Percentiles rank a stretch among this genome's conserved stretches.
These are phyloP conservation scores for Oriolus oriolus DNA, from an alignment of 2,113 vertebrate species.

Conservation along the genomic window DNA sequence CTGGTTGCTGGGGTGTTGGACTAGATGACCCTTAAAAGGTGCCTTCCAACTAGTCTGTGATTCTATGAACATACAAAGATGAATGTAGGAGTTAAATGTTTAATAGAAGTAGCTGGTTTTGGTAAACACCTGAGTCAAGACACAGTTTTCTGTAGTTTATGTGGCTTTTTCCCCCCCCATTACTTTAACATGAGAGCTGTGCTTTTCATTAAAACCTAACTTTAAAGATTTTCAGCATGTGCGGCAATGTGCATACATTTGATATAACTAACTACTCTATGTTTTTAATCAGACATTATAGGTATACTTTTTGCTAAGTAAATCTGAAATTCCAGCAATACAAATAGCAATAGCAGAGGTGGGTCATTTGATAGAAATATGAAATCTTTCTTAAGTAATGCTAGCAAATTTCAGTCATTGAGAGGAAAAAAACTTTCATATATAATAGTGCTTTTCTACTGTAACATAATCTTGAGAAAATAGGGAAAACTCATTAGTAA, in stretches of 20 bases:
- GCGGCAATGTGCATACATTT: not conserved
- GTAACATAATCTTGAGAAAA: not conserved
- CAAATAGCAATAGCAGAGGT: not conserved
- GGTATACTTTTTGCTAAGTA: not conserved
- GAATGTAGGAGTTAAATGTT: not conserved
- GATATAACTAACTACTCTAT: not conserved
- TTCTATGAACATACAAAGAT: not conserved
- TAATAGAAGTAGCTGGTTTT: not conserved
- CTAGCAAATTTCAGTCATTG: not conserved
- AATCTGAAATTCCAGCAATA: conserved; percentile 27
- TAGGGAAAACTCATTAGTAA: not conserved
- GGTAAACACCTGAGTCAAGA: not conserved
- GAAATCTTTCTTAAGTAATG: not conserved
- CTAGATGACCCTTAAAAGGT: not conserved
- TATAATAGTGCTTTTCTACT: not conserved
- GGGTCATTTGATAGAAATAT: conserved; percentile 32
- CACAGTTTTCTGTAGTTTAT: not conserved
- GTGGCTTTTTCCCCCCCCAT: fast-evolving
- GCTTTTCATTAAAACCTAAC: not conserved
- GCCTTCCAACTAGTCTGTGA: not conserved
- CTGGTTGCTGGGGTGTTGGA: not conserved
- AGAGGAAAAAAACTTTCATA: not conserved
- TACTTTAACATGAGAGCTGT: not conserved
- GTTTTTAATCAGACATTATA: not conserved
- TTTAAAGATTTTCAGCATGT: not conserved